Base-by-base conservation (phyloP, 2,888 invertebrate species). In the Orgyia antiqua region DNA sequence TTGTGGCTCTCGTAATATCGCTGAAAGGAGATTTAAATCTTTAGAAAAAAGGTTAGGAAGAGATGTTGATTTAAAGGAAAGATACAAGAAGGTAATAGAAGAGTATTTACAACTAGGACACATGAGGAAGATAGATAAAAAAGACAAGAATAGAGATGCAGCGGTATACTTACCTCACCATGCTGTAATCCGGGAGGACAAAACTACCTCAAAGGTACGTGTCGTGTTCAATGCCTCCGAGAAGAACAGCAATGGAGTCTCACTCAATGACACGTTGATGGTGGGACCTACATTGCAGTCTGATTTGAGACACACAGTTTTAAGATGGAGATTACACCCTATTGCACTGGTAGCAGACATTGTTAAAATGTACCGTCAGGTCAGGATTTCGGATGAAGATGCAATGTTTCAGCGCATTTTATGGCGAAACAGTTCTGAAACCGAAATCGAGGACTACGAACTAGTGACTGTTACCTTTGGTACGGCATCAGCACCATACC, bases 401-500 rank as follows among this genome's bases (percentile, higher is more conserved):
- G 21, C 9, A 10, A 27, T 28, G 8, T 12, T 31, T 8, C 35
- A 36, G 2, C 21, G 31, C 21, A 21, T 36, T 12, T 13, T 37
- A 15, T 37, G 17, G 17, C 4, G 17, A 17, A 7, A 17, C 17
- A 17, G 7, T 17, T 7, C 17, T 5, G 17, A 17, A 7, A 7
- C 4, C 7, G 4, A 4, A 5, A 4, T 17, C 7, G 4, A 17
- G 17, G 32, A 36, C n/a, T 39, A 36, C 15, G 13, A 33, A 10
- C 26, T 44, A 1, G 2, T 11, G 6, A 35, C 24, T 7, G 42
- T 45, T 1, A 48, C 45, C 1, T 45, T 42, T 33, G 47, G 47
- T n/a, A 47, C 44, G n/a, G 38, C 44, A 7, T 17, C 39, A 17
- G 45, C 40, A 7, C 44, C 40, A 4, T 36, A 34, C 18, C 29